Evolutionary conservation across 2,888 invertebrate genomes (phyloP), one percentile per base, ranked within the genome.

Genomic region (Hypena proboscidalis): DNA sequence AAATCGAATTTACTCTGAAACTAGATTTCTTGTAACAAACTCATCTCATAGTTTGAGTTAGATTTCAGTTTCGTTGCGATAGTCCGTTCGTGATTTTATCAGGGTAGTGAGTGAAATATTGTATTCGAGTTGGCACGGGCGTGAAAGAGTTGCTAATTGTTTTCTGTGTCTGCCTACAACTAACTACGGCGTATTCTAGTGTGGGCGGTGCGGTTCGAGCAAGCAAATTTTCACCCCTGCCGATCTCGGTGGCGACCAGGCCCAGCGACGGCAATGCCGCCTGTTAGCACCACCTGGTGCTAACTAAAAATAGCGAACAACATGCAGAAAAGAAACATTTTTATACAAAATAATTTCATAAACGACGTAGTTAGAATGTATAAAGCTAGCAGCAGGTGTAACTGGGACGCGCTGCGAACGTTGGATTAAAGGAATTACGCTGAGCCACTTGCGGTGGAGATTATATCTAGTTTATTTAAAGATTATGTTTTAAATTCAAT

Each of bases 201-300:
- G 62, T 58, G 67, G 69, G 72, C 64, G 71, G 64, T 48, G 60
- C 64, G 67, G 64, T 62, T 52, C 46, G 44, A 45, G 49, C 62
- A 37, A 53, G 67, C 73, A 74, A 74, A 78, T 71, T 76, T 72
- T 56, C 67, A 65, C 55, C 46, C 35, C 36, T 30, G 26, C 60
- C 50, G 29, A 25, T 59, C 56, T 31, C 47, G 33, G 31, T 40
- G 48, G 45, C 46, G 62, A 38, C 53, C 56, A 65, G 61, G 59
- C 68, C 67, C 68, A 69, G 74, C 75, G 77, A 71, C 74, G 74
- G 77, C 78, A 85, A 85, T 85, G 42, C 71, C 62, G 72, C 71
- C 76, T 73, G 77, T 83, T 80, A 80, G 61, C 74, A 59, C 67
- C 82, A 83, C 83, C 83, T 80, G 85, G 59, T 74, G 74, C 67